phyloP scores from a whole-genome alignment of 2,888 invertebrate genomes.

The Microctonus hyperodae region DNA sequence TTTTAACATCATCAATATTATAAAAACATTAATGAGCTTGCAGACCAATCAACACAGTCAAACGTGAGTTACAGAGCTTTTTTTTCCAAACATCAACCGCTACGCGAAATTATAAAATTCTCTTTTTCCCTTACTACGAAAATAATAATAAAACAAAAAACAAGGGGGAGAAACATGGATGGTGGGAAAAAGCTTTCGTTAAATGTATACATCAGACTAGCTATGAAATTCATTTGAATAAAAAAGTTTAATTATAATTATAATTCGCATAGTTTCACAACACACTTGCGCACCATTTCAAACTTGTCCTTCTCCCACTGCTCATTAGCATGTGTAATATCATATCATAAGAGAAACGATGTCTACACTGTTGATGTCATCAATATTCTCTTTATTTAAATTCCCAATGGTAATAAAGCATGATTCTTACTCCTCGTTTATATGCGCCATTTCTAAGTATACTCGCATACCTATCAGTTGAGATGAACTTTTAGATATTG shows the following conservation, averaged over 20 bases:
- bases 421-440: conserved; percentile 33
- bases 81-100: not conserved
- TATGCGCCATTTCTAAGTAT: not conserved
- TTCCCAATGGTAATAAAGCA: conserved; percentile 53
- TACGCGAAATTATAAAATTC: not conserved
- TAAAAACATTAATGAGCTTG: not conserved
- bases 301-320: conserved; percentile 28
- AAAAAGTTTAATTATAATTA: conserved; percentile 17
- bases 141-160: no score
- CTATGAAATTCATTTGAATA: not conserved
- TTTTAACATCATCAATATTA: not conserved
- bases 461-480: conserved; percentile 31
- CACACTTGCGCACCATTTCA: conserved; percentile 42
- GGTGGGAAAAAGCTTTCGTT: conserved; percentile 20
- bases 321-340: conserved; percentile 51
- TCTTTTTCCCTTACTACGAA: not conserved
- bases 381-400: conserved; percentile 30
- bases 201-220: conserved; percentile 11
- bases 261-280: conserved; percentile 25
- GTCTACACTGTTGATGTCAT: not conserved
- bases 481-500: conserved; percentile 37
- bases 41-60: not conserved
- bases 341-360: conserved; percentile 36
- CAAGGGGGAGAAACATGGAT: not conserved
- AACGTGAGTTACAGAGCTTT: not conserved